Base-by-base conservation (phyloP, 2,113 vertebrate genomes). In the Poecile atricapillus region DNA sequence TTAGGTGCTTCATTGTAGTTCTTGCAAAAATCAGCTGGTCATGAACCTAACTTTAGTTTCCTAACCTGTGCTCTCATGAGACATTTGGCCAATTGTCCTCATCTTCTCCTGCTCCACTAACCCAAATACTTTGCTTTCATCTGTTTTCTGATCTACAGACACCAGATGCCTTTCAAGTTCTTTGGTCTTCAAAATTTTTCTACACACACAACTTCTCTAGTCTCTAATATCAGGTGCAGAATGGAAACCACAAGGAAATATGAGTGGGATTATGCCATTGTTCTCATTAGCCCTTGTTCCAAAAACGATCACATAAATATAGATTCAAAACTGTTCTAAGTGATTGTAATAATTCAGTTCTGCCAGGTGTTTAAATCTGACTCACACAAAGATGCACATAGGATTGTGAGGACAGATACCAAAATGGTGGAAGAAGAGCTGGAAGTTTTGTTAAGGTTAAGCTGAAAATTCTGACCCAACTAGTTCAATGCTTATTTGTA, bases 1-100 rank as follows among this genome's bases (percentile, higher is more conserved):
- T 13, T 4, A 33, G 1, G 0, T 41, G 18, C 39, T 46, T 86
- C 11, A 10, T 12, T 1, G 1, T 7, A 55, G 23, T 13, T 75
- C 44, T 56, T 86, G 52, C 0, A 5, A 49, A 46, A 67, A 85
- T 20, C 22, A 44, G 21, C 16, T 69, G 27, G 37, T 31, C 33
- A 31, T 37, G 56, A 85, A 33, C 3, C 27, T 76, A 80, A 53
- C 3, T 13, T 56, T 49, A 20, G 22, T 62, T 94, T 83, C 22
- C 30, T 62, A 50, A 89, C 4, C 49, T 58, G 18, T 60, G 62
- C 13, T 75, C 7, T 87, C 18, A 52, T 43, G 41, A 68, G 58
- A 64, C 15, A 24, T 47, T 93, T 20, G 30, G 30, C 15, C 23
- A 58, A 28, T 67, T 79, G 35, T 19, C 16, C 16, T 18, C 10